These are phyloP conservation scores for Brachypodius melanocephalos DNA, from an alignment of 2,113 vertebrate genomes.

Conservation along the genomic window DNA sequence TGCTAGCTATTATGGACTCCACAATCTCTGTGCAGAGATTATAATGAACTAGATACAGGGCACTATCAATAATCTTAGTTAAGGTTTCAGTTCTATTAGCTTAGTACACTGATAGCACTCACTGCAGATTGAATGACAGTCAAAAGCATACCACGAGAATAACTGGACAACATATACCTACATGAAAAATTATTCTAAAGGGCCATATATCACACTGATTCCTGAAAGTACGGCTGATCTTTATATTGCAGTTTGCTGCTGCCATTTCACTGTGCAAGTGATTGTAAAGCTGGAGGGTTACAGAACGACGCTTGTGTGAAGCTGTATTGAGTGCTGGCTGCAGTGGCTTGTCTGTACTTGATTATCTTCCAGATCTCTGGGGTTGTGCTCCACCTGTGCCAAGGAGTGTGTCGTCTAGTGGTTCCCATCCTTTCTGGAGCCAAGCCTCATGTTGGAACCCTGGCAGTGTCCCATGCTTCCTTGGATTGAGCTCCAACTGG, in stretches of 20 bases:
- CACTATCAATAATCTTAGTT: conserved; percentile 61
- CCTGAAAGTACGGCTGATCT: not conserved
- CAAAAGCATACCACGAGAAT: conserved; percentile 37
- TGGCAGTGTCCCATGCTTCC: conserved; percentile 57
- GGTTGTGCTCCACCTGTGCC: conserved; percentile 62
- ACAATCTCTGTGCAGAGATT: conserved; percentile 73
- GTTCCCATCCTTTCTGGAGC: conserved; percentile 57
- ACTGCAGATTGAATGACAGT: conserved; percentile 9
- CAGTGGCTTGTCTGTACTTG: conserved; percentile 46
- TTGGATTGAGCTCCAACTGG: conserved; percentile 34
- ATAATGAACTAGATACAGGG: conserved; percentile 56
- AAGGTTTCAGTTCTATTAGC: conserved; percentile 67
- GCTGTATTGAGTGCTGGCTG: conserved; percentile 9
- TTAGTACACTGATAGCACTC: conserved; percentile 54
- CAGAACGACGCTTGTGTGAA: not conserved
- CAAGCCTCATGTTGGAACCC: conserved; percentile 59
- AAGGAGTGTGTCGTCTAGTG: conserved; percentile 66
- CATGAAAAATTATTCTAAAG: not conserved
- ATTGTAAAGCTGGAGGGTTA: conserved; percentile 20
- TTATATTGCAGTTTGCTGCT: not conserved
- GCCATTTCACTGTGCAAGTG: not conserved
- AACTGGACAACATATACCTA: not conserved
- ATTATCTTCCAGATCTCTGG: conserved; percentile 50
- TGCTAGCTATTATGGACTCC: conserved; percentile 70
- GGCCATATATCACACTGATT: not conserved